Base-by-base conservation (phyloP, 2,888 invertebrate genomes). In the Anarsia innoxiella region DNA sequence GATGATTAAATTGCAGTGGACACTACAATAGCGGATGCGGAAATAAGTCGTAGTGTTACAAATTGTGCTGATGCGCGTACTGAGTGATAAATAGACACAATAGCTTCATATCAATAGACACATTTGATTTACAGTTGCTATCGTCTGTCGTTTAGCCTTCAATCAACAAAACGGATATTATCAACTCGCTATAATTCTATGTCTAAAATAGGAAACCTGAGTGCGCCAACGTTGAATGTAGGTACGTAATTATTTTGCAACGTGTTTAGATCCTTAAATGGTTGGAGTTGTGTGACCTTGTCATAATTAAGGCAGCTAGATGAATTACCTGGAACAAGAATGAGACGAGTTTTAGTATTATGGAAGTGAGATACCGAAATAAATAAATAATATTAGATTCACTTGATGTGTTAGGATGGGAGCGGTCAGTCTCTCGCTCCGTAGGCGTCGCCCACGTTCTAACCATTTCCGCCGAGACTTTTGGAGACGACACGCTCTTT, bases 361-460 rank as follows among this genome's bases (percentile, higher is more conserved):
- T 3, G 25, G n/a, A 59, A 63, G 68, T 44, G 46, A 56, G 41
- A 55, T 51, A 56, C 63, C 64, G 55, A 74, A 70, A 69, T 74
- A 73, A 63, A 68, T 50, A 59, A 62, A 72, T 71, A 57, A 70
- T 67, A 70, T 63, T 67, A 69, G 79, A 76, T n/a, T n/a, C 70
- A 67, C 60, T 58, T 56, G 46, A n/a, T n/a, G n/a, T n/a, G n/a
- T n/a, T n/a, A n/a, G 53, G 56, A 48, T 44, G 59, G 55, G 69
- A 66, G 64, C 65, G 77, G 77, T 70, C 75, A 71, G 56, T 67
- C 59, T 62, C 56, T 56, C 59, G 51, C 52, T 48, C 54, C 57
- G 77, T 71, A 71, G 75, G 76, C 72, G 70, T 69, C 75, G 69
- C 80, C 80, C 78, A 83, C 79, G 72, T 67, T 54, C 59, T 55